Evolutionary conservation across 2,888 invertebrate species (phyloP).

Genomic region (Caenorhabditis sp.): DNA sequence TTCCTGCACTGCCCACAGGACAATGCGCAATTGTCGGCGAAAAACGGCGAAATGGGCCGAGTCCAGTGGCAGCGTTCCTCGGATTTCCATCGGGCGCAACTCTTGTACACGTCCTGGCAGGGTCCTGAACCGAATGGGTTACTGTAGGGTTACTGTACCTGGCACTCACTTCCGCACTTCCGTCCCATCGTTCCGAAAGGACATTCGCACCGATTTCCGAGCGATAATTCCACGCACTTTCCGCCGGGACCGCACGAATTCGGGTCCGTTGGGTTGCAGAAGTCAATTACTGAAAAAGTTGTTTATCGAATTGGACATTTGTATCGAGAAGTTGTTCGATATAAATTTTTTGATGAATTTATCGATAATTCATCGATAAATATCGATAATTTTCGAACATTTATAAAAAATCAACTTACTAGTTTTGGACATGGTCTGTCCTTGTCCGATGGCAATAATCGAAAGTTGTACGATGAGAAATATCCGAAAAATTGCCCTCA

Average conservation of each 20-base stretch:
- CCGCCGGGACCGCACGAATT: slow-evolving; percentile 63
- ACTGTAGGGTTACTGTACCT: background rate
- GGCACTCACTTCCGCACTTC: slow-evolving; percentile 67
- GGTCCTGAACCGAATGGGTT: slow-evolving; percentile 65
- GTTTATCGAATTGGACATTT: background rate
- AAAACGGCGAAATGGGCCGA: slow-evolving; percentile 72
- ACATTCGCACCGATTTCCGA: slow-evolving; percentile 72
- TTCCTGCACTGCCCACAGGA: slow-evolving; percentile 71
- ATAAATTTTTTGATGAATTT: no score
- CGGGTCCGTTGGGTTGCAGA: slow-evolving; percentile 63
- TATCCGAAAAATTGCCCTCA: slow-evolving; percentile 6
- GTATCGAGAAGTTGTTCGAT: no score
- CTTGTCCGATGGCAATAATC: background rate
- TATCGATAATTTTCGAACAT: background rate
- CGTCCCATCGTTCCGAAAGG: slow-evolving; percentile 74
- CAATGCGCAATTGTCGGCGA: slow-evolving; percentile 76
- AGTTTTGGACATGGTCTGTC: slow-evolving; percentile 51
- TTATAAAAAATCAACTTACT: slow-evolving; percentile 18
- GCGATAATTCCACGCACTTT: slow-evolving; percentile 55
- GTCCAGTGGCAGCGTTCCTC: slow-evolving; percentile 76
- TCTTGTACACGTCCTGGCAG: slow-evolving; percentile 76
- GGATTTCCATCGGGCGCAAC: slow-evolving; percentile 74
- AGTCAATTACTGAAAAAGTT: slow-evolving; percentile 53
- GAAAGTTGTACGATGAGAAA: background rate
- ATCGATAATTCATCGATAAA: no score